Conservation (phyloP, 1,140 invertebrate species). For the Drosophila pseudoobscura region DNA sequence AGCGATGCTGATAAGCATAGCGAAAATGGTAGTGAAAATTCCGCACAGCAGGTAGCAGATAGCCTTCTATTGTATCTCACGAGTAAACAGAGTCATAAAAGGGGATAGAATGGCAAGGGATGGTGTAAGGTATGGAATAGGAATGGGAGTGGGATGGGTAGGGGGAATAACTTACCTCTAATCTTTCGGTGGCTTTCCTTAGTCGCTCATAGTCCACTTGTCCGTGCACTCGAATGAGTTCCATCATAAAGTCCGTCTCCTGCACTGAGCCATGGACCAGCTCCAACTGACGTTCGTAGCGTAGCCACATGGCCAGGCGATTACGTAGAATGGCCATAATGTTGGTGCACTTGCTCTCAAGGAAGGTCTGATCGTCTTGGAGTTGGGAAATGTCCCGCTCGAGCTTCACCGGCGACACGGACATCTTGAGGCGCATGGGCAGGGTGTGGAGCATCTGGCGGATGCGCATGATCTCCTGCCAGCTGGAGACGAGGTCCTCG, state of each 20-base stretch:
- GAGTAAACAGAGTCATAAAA: conserved; percentile 46
- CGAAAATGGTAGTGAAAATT: conserved; percentile 21
- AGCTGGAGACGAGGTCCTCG: conserved; percentile 86
- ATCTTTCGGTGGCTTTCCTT: conserved; percentile 90
- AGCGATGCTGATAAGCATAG: conserved; percentile 14
- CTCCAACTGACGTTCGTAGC: conserved; percentile 90
- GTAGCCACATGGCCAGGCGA: conserved; percentile 88
- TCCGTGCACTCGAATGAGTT: conserved; percentile 90
- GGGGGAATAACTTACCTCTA: conserved; percentile 87
- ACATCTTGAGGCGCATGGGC: conserved; percentile 88
- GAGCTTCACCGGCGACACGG: conserved; percentile 89
- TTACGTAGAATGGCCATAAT: conserved; percentile 87
- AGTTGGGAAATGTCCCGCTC: conserved; percentile 90
- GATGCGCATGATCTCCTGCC: conserved; percentile 90
- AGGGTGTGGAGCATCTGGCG: conserved; percentile 90
- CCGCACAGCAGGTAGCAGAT: conserved; percentile 34
- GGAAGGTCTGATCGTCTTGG: conserved; percentile 88
- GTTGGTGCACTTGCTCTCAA: conserved; percentile 88
- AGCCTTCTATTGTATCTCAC: background rate
- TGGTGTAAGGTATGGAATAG: too few relatives aligned
- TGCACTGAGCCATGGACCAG: conserved; percentile 90
- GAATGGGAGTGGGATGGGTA: background rate
- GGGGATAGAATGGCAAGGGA: background rate
- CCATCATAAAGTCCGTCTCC: conserved; percentile 93
- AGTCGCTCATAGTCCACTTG: conserved; percentile 91